Evolutionary conservation across 2,888 invertebrate species (phyloP).

Genomic region (Ophioninae sp.): DNA sequence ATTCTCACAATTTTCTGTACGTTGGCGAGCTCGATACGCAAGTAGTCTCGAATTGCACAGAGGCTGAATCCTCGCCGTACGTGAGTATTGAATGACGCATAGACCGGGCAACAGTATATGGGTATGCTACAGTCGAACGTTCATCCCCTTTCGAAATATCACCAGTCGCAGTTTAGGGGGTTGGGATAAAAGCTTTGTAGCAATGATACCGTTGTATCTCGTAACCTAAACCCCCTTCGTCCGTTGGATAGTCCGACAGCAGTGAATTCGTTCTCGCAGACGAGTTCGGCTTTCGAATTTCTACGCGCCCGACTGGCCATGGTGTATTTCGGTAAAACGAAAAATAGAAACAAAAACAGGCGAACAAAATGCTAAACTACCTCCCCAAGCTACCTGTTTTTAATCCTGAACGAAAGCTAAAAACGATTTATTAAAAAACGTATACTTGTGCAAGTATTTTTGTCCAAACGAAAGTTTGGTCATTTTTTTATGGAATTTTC

Average conservation of each 20-base stretch:
- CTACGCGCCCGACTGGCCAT: slow-evolving; percentile 49
- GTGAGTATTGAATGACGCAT: slow-evolving; percentile 52
- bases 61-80: slow-evolving; percentile 57
- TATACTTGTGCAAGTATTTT: neutral
- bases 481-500: neutral
- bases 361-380: neutral
- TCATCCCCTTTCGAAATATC: slow-evolving; percentile 30
- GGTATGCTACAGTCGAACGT: slow-evolving; percentile 1
- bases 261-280: slow-evolving; percentile 48
- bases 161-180: slow-evolving; percentile 53
- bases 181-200: slow-evolving; percentile 73
- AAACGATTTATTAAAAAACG: neutral
- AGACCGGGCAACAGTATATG: slow-evolving; percentile 32
- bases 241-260: slow-evolving; percentile 63
- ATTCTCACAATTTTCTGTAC: slow-evolving; percentile 63
- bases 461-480: neutral
- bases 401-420: neutral
- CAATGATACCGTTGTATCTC: slow-evolving; percentile 76
- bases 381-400: neutral
- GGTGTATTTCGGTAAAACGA: slow-evolving; percentile 18
- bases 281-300: slow-evolving; percentile 44
- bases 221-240: slow-evolving; percentile 74
- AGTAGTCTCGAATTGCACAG: slow-evolving; percentile 71
- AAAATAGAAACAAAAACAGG: slow-evolving; percentile 41
- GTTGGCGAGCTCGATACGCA: slow-evolving; percentile 45